Evolutionary conservation across 2,797 vertebrate genomes (phyloP).

Genomic region (Coccyzus lansbergi): DNA sequence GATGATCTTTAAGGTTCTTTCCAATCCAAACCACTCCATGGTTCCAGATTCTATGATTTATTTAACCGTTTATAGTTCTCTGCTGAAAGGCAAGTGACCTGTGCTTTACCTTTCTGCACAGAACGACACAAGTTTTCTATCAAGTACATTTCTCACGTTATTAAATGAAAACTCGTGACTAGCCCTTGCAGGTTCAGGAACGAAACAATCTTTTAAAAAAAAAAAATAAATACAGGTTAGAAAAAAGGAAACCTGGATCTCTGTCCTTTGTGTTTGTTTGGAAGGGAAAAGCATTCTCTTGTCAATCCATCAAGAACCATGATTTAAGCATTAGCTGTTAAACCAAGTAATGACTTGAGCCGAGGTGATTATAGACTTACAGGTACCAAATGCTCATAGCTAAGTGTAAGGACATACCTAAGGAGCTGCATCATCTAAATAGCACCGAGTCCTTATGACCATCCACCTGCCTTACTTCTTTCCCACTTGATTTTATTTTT

Average conservation of each 20-base stretch:
- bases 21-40: too few relatives aligned
- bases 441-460: background rate
- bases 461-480: slow-evolving; percentile 22
- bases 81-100: background rate
- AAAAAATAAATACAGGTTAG: background rate
- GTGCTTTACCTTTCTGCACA: slow-evolving; percentile 21
- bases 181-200: slow-evolving; percentile 45
- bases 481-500: slow-evolving; percentile 48
- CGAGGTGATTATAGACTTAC: slow-evolving; percentile 18
- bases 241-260: background rate
- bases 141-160: slow-evolving; percentile 7
- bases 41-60: background rate
- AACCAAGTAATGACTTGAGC: slow-evolving; percentile 29
- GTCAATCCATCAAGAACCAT: slow-evolving; percentile 22
- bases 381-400: background rate
- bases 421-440: slow-evolving; percentile 32
- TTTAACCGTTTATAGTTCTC: background rate
- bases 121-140: background rate
- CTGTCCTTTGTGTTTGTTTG: background rate
- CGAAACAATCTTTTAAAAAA: background rate
- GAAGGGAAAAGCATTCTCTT: slow-evolving; percentile 18
- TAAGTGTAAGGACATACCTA: background rate
- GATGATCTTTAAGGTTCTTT: too few relatives aligned
- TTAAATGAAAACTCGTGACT: slow-evolving; percentile 17
- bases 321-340: slow-evolving; percentile 44